Conservation (phyloP, 2,888 invertebrate genomes). For the Epinotia bilunana region DNA sequence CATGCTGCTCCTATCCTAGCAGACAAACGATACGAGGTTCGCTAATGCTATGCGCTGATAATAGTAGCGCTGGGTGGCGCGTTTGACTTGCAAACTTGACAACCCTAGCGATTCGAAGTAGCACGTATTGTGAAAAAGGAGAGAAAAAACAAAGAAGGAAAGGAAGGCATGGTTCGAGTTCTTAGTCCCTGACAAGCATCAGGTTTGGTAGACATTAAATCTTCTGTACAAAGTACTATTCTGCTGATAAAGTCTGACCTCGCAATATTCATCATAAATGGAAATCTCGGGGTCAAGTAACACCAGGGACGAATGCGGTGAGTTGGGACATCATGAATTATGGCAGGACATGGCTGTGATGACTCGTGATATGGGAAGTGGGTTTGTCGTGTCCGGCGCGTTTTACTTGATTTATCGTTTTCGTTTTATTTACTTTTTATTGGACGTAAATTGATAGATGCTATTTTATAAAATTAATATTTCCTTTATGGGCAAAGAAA, state of each 20-base stretch:
- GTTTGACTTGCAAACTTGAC: neutral
- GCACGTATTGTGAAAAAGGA: neutral
- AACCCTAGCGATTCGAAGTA: neutral
- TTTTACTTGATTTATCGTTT: constrained; percentile 37
- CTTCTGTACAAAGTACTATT: too few relatives aligned
- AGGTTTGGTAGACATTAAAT: too few relatives aligned
- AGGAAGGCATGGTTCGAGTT: neutral
- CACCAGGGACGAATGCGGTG: neutral
- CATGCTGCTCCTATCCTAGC: neutral
- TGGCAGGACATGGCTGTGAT: constrained; percentile 48
- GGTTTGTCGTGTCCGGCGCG: constrained; percentile 21
- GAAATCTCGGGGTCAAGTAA: neutral
- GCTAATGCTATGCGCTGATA: neutral
- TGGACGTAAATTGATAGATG: constrained; percentile 1
- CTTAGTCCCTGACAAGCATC: neutral
- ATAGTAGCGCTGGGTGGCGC: neutral
- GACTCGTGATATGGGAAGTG: constrained; percentile 41
- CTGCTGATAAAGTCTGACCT: too few relatives aligned
- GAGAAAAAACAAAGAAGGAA: too few relatives aligned
- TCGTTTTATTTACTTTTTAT: constrained; percentile 9
- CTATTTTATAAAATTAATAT: neutral
- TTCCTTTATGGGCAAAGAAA: neutral
- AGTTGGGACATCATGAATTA: neutral
- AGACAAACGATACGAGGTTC: neutral
- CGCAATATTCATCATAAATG: neutral